These are phyloP conservation scores for Pterostichus niger DNA, from an alignment of 2,888 invertebrate species.

Conservation along the genomic window DNA sequence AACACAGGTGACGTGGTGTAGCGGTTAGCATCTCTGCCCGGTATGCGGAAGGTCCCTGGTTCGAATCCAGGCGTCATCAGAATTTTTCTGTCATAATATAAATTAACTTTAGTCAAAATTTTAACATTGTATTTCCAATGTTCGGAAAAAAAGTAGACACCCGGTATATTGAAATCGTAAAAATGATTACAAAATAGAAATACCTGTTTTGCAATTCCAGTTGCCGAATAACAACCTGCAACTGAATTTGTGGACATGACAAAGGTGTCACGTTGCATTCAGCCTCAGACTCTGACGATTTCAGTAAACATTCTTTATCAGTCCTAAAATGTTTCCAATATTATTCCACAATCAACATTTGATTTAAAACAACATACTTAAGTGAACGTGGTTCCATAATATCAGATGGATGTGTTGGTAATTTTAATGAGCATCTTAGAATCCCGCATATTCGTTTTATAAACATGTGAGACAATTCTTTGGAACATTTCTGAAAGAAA, in stretches of 20 bases:
- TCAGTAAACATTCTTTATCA: slow-evolving; percentile 70
- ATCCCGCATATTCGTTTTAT: slow-evolving; percentile 73
- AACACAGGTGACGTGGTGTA: no score
- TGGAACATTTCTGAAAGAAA: slow-evolving; percentile 68
- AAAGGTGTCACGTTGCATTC: slow-evolving; percentile 69
- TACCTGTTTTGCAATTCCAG: slow-evolving; percentile 84
- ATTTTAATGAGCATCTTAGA: slow-evolving; percentile 71
- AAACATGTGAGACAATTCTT: slow-evolving; percentile 70
- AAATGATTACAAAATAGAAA: neutral
- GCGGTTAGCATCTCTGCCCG: no score
- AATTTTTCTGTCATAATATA: no score
- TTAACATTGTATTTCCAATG: no score
- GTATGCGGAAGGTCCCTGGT: no score
- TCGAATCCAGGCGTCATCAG: no score
- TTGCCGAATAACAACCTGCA: slow-evolving; percentile 86
- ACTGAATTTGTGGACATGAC: slow-evolving; percentile 81
- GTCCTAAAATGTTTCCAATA: slow-evolving; percentile 67
- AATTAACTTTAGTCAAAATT: no score
- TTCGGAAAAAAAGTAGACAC: no score
- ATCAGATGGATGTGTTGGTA: slow-evolving; percentile 66
- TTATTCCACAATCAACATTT: no score
- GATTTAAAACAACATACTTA: slow-evolving; percentile 74
- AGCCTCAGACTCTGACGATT: slow-evolving; percentile 62
- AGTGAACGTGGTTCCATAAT: slow-evolving; percentile 73
- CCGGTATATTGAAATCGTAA: no score